These are phyloP conservation scores for Gymnodraco acuticeps DNA, from an alignment of 2,797 vertebrate species.

Conservation along the genomic window DNA sequence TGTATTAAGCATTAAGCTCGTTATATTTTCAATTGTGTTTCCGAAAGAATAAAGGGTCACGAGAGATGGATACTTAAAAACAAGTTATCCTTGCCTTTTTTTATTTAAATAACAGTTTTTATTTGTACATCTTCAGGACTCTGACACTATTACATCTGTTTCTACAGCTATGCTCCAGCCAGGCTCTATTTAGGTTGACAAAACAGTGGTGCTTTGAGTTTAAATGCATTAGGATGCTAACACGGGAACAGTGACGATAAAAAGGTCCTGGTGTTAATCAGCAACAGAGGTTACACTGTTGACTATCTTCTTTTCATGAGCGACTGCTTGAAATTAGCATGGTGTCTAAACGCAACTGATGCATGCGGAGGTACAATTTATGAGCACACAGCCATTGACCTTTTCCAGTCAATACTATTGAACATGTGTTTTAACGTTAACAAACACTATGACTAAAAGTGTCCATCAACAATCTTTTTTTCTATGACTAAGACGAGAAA, in stretches of 20 bases:
- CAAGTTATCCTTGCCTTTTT: neutral
- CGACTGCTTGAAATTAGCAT: neutral
- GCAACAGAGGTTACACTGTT: neutral
- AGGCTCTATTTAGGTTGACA: neutral
- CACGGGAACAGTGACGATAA: neutral
- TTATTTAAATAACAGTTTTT: neutral
- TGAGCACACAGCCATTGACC: neutral
- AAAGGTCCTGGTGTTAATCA: neutral
- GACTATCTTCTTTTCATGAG: neutral
- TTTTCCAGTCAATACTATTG: too few relatives aligned
- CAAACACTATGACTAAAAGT: too few relatives aligned
- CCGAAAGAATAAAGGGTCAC: neutral
- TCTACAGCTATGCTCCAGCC: neutral
- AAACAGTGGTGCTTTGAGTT: neutral
- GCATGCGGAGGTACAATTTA: conserved; percentile 10
- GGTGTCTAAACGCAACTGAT: neutral
- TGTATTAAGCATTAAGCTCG: neutral
- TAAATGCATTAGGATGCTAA: neutral
- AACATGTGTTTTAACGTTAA: too few relatives aligned
- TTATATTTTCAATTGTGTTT: neutral
- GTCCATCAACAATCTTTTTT: too few relatives aligned
- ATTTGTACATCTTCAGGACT: too few relatives aligned
- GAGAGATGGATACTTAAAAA: neutral
- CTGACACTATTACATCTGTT: neutral
- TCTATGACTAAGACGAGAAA: too few relatives aligned